Evolutionary conservation across 1,140 invertebrate species (phyloP).

Genomic region (Phortica variegata): DNA sequence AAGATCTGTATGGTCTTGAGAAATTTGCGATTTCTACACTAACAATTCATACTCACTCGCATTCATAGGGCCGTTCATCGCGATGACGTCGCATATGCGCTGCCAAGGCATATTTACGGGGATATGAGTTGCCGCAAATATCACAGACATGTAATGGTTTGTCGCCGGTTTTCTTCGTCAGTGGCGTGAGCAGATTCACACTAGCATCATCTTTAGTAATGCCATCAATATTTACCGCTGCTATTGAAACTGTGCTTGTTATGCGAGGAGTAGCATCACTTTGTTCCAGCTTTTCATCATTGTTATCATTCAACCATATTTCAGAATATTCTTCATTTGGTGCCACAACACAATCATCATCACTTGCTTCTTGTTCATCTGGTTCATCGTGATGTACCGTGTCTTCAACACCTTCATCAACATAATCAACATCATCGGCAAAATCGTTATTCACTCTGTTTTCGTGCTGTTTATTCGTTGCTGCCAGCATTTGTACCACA

Average conservation of each 20-base stretch:
- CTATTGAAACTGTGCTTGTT: neutral
- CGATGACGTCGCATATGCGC: conserved; percentile 49
- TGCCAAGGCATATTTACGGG: conserved; percentile 42
- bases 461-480: too few relatives aligned
- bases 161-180: neutral
- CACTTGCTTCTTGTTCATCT: too few relatives aligned
- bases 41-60: conserved; percentile 34
- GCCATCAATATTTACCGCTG: neutral
- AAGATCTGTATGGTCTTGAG: neutral
- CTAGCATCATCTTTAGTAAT: neutral
- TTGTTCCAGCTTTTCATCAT: too few relatives aligned
- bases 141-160: conserved; percentile 43
- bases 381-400: too few relatives aligned
- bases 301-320: too few relatives aligned
- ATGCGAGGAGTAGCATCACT: too few relatives aligned
- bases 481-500: too few relatives aligned
- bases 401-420: too few relatives aligned
- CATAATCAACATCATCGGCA: too few relatives aligned
- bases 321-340: too few relatives aligned
- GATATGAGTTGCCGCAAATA: conserved; percentile 49
- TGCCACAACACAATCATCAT: too few relatives aligned
- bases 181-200: neutral
- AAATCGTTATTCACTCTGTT: too few relatives aligned
- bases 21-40: neutral
- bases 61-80: conserved; percentile 45